phyloP scores from a whole-genome alignment of 2,797 vertebrate species.

The Phoebastria nigripes region DNA sequence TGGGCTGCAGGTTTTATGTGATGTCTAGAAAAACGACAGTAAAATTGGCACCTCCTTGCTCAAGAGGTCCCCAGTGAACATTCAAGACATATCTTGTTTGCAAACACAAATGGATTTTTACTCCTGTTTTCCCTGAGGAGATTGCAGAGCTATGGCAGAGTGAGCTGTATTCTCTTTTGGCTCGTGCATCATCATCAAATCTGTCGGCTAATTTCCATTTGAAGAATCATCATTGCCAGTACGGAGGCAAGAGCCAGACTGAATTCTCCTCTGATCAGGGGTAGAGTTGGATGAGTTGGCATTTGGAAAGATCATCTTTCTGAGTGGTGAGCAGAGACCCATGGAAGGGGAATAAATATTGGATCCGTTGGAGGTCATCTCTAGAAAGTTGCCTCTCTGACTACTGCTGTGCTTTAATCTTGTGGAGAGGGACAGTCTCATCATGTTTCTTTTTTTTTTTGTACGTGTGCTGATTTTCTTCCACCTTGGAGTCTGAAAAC shows the following conservation, averaged over 20 bases:
- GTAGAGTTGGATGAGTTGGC: conserved; percentile 14
- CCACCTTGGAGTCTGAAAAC: not conserved
- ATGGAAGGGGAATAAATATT: not conserved
- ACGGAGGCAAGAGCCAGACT: conserved; percentile 28
- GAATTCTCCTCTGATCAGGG: not conserved
- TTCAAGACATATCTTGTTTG: conserved; percentile 69
- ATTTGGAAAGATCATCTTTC: conserved; percentile 29
- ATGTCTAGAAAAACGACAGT: conserved; percentile 52
- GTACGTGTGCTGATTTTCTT: not conserved
- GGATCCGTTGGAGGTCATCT: not conserved
- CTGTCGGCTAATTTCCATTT: conserved; percentile 69
- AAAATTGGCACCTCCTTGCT: conserved; percentile 61
- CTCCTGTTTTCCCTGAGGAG: conserved; percentile 62
- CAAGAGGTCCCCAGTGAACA: conserved; percentile 58
- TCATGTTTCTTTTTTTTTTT: not conserved
- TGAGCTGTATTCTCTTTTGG: conserved; percentile 52
- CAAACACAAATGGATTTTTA: conserved; percentile 70
- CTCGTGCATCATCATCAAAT: conserved; percentile 68
- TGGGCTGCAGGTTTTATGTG: conserved; percentile 42
- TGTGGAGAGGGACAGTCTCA: not conserved
- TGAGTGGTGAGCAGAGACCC: not conserved
- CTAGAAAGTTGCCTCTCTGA: not conserved
- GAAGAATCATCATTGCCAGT: conserved; percentile 51
- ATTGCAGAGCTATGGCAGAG: conserved; percentile 50
- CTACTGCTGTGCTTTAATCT: not conserved